Evolutionary conservation across 2,888 invertebrate genomes (phyloP), one percentile per base, ranked within the genome.

Genomic region (Rhyacophila evoluta): DNA sequence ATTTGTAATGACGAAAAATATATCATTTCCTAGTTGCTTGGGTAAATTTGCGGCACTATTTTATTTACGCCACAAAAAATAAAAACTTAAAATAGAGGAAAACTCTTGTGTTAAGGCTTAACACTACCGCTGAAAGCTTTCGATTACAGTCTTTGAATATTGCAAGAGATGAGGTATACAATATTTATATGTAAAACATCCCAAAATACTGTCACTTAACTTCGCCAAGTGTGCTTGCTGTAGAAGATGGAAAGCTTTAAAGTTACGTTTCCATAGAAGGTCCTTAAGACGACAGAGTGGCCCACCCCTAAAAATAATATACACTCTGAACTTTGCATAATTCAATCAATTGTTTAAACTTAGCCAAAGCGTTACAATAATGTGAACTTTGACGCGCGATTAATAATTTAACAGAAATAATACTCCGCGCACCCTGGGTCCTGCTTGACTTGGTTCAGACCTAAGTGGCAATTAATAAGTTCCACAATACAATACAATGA

Each of bases 291-390:
- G 69, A 33, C 12, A 29, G 12, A 69, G 67, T n/a, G 70, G 36
- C 41, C 41, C 28, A 67, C 28, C 69, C 55, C 74, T 71, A 74
- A 77, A 74, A 80, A 80, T 73, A 77, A 80, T 77, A 79, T 71
- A 79, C 79, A 77, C 79, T 77, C 77, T 74, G 55, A 74, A 77
- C 71, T 77, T 77, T 74, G 70, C 79, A 80, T 80, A 79, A 80
- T 77, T 80, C 77, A 74, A 77, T 80, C 79, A 80, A 80, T 80
- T 80, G 79, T 77, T 80, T 80, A 72, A 80, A 80, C 75, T 79
- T 80, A 71, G 67, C 77, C 74, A 36, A 72, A 70, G 77, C 79
- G 27, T 74, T 28, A 77, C 77, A 80, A 77, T 80, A 69, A 80
- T 74, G 79, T 74, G 74, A 79, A 77, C 79, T 80, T 80, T 77